Evolutionary conservation across 2,888 invertebrate species (phyloP), one percentile per base, ranked within the genome.

Genomic region (Ellobium chinense): DNA sequence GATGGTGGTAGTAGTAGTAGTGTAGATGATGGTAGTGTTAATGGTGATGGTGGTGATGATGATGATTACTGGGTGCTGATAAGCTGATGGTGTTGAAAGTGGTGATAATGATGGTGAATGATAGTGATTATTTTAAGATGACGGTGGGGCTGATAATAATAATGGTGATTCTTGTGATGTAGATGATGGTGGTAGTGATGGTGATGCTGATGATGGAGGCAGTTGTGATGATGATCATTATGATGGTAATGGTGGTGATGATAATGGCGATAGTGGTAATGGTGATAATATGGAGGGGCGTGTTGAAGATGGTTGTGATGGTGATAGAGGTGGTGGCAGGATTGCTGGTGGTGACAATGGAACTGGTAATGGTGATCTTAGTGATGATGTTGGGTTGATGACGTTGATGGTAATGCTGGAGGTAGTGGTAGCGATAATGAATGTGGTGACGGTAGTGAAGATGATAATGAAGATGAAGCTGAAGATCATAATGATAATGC

Each of bases 201-300:
- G 18, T 46, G 46, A 46, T 12, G 46, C 46, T 18, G 46, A 46
- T 46, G 46, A 46, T 7, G 46, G 18, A 46, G 46, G 46, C 18
- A 46, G 18, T 66, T 24, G 66, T 63, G 72, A 78, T 63, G 72
- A 78, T 63, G 78, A 78, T 72, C 63, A 72, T 54, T 72, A 74
- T 66, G 74, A 74, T 73, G 58, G 56, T 73, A 46, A 80, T 79
- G 58, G 73, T 66, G 79, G 72, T 73, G 79, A 79, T 79, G 79
- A 79, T 73, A 73, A 73, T 73, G 79, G 65, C 56, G 79, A 72
- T 73, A 63, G 65, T 1, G n/a, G n/a, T n/a, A n/a, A n/a, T n/a
- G n/a, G n/a, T n/a, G n/a, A n/a, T n/a, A n/a, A n/a, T n/a, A n/a
- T n/a, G n/a, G n/a, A n/a, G n/a, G 34, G 31, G 2, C 12, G 1